These are phyloP conservation scores for Centropus unirufus DNA, from an alignment of 2,113 vertebrate genomes.

Conservation along the genomic window DNA sequence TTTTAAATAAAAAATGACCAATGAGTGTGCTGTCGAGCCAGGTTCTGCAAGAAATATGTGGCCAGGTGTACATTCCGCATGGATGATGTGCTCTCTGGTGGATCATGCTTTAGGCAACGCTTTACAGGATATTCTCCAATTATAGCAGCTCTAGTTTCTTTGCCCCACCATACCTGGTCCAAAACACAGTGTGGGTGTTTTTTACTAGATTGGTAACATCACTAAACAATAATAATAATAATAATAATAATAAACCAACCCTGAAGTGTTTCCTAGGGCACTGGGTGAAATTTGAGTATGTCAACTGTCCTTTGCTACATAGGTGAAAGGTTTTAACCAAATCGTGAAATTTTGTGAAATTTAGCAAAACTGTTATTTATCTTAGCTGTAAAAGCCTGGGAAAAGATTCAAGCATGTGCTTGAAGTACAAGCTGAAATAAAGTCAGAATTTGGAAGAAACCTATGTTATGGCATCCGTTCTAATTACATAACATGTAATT, in stretches of 20 bases:
- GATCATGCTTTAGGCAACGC: no score
- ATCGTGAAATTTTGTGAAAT: neutral
- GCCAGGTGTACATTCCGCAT: accelerated
- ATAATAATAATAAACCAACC: neutral
- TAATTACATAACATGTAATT: neutral
- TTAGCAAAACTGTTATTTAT: neutral
- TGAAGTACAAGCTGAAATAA: neutral
- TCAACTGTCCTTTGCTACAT: neutral
- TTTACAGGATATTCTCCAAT: no score
- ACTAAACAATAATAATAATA: no score
- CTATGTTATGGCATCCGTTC: neutral
- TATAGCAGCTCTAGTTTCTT: no score
- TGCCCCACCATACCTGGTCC: no score
- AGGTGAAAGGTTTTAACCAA: neutral
- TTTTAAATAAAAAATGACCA: neutral
- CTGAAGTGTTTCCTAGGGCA: neutral
- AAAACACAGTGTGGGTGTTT: neutral
- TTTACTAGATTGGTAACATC: neutral
- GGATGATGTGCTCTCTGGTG: neutral
- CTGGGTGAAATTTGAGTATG: accelerated
- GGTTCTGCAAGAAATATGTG: neutral
- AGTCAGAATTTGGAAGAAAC: neutral
- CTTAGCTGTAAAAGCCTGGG: neutral
- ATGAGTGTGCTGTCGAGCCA: no score
- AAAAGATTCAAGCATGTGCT: accelerated